These are phyloP conservation scores for Musca vetustissima DNA, from an alignment of 1,140 invertebrate genomes.

Conservation along the genomic window DNA sequence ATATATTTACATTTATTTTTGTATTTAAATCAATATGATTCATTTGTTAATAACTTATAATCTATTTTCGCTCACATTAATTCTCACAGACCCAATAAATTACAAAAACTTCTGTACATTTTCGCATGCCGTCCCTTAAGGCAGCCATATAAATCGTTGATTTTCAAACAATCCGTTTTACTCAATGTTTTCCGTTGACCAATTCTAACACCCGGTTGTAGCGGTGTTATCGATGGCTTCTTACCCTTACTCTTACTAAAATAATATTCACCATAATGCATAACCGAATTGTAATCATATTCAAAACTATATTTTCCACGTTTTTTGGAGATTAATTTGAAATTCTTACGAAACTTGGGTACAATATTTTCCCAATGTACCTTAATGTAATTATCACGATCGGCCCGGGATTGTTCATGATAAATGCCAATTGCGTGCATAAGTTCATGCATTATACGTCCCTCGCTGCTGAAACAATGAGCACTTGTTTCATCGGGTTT, in stretches of 20 bases:
- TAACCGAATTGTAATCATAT: slow-evolving; percentile 73
- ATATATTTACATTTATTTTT: too few relatives aligned
- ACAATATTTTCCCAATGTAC: slow-evolving; percentile 76
- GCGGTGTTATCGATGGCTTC: slow-evolving; percentile 62
- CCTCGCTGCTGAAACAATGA: slow-evolving; percentile 68
- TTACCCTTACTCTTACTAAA: slow-evolving; percentile 54
- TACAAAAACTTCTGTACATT: slow-evolving; percentile 67
- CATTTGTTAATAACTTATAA: slow-evolving; percentile 26
- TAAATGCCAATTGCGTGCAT: slow-evolving; percentile 84
- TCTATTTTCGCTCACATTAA: neutral
- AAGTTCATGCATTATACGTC: slow-evolving; percentile 79
- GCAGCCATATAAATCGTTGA: slow-evolving; percentile 71
- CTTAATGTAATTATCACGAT: slow-evolving; percentile 75
- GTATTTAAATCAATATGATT: slow-evolving; percentile 53
- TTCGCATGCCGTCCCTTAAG: slow-evolving; percentile 54
- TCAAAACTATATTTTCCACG: slow-evolving; percentile 68
- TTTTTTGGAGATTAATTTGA: slow-evolving; percentile 67
- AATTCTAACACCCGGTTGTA: slow-evolving; percentile 56
- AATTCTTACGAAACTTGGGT: slow-evolving; percentile 66
- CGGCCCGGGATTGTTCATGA: slow-evolving; percentile 82
- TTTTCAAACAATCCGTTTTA: slow-evolving; percentile 69
- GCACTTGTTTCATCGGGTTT: slow-evolving; percentile 63
- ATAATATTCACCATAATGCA: slow-evolving; percentile 70
- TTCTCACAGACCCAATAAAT: slow-evolving; percentile 60
- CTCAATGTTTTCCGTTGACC: slow-evolving; percentile 69